Evolutionary conservation across 1,140 invertebrate genomes (phyloP).

Genomic region (Plectrocnemia conspersa): DNA sequence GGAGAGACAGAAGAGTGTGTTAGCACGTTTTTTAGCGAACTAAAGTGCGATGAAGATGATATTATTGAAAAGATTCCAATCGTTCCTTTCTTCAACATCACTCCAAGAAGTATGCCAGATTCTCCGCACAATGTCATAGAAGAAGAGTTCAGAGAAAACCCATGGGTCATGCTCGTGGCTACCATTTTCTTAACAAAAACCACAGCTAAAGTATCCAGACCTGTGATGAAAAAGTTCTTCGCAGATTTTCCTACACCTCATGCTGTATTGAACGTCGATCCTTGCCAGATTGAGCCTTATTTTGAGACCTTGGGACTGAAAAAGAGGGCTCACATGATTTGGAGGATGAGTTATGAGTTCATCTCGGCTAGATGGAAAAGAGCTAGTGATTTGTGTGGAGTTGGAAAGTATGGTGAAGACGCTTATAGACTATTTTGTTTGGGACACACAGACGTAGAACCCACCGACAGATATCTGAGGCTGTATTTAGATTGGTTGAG

Average conservation of each 20-base stretch:
- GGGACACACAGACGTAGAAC: constrained; percentile 52
- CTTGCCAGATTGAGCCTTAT: constrained; percentile 45
- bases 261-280: constrained; percentile 44
- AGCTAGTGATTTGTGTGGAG: constrained; percentile 51
- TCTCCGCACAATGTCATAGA: constrained; percentile 54
- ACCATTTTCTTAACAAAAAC: constrained; percentile 56
- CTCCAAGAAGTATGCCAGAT: constrained; percentile 44
- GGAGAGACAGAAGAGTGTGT: too few relatives aligned
- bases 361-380: constrained; percentile 52
- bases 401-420: constrained; percentile 55
- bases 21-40: too few relatives aligned
- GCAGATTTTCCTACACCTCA: constrained; percentile 48
- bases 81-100: constrained; percentile 44
- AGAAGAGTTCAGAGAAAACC: constrained; percentile 50
- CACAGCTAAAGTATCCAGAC: constrained; percentile 46
- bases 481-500: constrained; percentile 53
- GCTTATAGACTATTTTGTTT: constrained; percentile 54
- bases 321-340: constrained; percentile 50
- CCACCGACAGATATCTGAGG: constrained; percentile 51
- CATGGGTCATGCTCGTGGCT: constrained; percentile 53
- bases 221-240: constrained; percentile 49
- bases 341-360: constrained; percentile 53
- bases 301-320: constrained; percentile 50
- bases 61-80: constrained; percentile 40
- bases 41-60: too few relatives aligned